A percentile compares a stretch with the other conserved stretches of the same genome.
Evolutionary conservation across 2,888 invertebrate species (phyloP).

Genomic region (Ommatoiulus sabulosus): DNA sequence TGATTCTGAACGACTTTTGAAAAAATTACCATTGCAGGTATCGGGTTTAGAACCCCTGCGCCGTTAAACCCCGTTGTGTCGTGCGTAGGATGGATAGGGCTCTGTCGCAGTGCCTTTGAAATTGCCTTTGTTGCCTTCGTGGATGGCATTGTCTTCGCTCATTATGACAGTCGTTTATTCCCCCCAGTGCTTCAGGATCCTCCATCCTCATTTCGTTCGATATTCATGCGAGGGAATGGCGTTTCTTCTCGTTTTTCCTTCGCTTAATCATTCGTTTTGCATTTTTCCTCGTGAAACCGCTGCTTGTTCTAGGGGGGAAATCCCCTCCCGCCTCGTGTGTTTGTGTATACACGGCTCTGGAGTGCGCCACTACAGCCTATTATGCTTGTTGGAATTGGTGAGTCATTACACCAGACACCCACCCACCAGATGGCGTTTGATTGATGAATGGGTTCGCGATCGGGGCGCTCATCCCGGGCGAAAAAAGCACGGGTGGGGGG

Average conservation of each 20-base stretch:
- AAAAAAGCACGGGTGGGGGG: background rate
- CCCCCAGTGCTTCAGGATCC: background rate
- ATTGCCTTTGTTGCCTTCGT: background rate
- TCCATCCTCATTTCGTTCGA: background rate
- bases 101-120: background rate
- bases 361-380: background rate
- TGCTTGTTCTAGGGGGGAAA: background rate
- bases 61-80: background rate
- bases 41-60: background rate
- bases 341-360: background rate
- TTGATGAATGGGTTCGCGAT: background rate
- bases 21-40: background rate
- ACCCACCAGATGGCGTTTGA: constrained; percentile 1
- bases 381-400: background rate
- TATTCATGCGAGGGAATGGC: background rate
- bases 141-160: background rate
- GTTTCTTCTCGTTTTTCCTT: background rate
- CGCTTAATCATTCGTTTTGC: background rate
- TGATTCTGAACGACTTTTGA: no score
- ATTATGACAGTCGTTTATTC: background rate
- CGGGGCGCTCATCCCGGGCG: background rate
- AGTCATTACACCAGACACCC: background rate
- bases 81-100: background rate
- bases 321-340: background rate
- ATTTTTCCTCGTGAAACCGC: background rate